Conservation (phyloP, 1,140 invertebrate genomes). For the Amyelois transitella region DNA sequence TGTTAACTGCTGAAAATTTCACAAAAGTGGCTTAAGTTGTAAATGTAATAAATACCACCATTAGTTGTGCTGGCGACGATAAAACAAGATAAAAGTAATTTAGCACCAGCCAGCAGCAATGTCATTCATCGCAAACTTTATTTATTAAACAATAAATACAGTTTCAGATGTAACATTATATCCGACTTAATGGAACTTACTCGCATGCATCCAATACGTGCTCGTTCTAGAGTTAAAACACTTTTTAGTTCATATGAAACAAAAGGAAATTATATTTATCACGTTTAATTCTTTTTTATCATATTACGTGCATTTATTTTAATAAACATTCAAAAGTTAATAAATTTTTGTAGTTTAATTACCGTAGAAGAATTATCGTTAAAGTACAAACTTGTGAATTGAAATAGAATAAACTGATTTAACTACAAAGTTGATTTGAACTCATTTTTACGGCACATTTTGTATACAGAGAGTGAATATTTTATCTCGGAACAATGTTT, state of each 20-base stretch:
- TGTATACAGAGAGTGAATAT: not conserved
- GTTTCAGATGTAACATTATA: not conserved
- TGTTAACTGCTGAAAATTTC: not conserved
- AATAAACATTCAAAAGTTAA: not conserved
- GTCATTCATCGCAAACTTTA: not conserved
- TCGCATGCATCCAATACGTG: slow-evolving; percentile 28
- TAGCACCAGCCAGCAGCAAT: not conserved
- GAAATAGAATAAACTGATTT: too few relatives aligned
- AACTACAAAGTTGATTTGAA: too few relatives aligned
- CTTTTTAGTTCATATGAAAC: not conserved
- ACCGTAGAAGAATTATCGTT: not conserved
- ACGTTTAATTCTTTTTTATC: too few relatives aligned
- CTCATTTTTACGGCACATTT: too few relatives aligned
- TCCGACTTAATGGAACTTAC: slow-evolving; percentile 8
- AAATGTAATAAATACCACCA: not conserved
- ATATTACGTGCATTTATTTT: too few relatives aligned
- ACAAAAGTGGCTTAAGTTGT: not conserved
- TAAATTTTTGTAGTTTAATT: not conserved
- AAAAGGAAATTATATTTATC: too few relatives aligned
- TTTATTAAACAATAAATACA: not conserved
- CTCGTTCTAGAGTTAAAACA: slow-evolving; percentile 15
- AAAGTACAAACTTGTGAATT: not conserved
- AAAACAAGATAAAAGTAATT: not conserved
- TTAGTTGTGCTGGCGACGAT: not conserved
- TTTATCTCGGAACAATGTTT: not conserved